Conservation (phyloP, 2,797 vertebrate genomes). For the Lemur catta region DNA sequence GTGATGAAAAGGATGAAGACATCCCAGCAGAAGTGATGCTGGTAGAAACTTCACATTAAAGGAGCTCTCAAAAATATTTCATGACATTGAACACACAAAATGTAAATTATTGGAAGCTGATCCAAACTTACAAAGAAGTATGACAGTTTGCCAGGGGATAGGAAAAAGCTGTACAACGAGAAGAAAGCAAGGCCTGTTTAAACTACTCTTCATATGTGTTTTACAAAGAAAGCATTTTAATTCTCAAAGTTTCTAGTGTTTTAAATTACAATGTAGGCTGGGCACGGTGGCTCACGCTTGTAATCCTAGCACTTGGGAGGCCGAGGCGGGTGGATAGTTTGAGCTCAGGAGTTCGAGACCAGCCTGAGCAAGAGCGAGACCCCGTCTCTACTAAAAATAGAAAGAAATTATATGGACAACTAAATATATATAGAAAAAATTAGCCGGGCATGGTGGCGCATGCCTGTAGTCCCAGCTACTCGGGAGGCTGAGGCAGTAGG, state of each 20-base stretch:
- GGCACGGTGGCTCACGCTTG: too few species aligned
- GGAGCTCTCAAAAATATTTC: not conserved
- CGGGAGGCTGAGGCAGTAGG: too few species aligned
- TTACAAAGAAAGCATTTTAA: not conserved
- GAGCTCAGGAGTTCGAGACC: too few species aligned
- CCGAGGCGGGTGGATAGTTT: too few species aligned
- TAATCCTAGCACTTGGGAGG: too few species aligned
- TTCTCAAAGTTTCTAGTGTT: not conserved
- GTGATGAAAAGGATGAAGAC: not conserved
- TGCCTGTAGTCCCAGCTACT: too few species aligned
- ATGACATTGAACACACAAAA: not conserved
- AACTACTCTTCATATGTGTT: not conserved
- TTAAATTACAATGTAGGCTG: not conserved
- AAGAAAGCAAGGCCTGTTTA: not conserved
- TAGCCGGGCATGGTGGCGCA: too few species aligned
- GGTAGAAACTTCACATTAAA: not conserved
- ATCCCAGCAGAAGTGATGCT: not conserved
- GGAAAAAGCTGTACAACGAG: fast-evolving
- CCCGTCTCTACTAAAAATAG: too few species aligned
- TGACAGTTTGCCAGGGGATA: fast-evolving
- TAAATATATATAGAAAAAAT: too few species aligned
- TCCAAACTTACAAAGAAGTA: not conserved
- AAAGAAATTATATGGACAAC: too few species aligned
- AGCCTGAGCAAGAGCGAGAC: too few species aligned
- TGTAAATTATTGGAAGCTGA: not conserved